These are phyloP conservation scores for Chydorus sphaericus DNA, from an alignment of 2,888 invertebrate genomes.

Conservation along the genomic window DNA sequence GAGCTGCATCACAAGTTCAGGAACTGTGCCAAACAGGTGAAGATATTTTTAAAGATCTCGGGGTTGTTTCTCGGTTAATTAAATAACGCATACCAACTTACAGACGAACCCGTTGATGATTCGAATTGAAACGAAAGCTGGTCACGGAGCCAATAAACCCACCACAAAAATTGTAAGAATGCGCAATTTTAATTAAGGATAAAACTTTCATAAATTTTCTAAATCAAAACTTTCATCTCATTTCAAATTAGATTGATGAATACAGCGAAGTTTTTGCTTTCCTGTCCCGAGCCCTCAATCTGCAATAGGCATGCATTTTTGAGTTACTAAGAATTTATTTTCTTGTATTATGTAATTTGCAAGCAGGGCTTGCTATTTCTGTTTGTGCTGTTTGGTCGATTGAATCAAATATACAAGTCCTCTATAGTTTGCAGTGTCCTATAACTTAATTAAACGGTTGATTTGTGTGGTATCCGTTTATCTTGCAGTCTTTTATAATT, in stretches of 20 bases:
- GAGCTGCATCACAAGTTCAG: constrained; percentile 65
- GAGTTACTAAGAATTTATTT: too few relatives aligned
- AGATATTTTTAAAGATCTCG: background rate
- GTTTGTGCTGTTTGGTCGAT: too few relatives aligned
- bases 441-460: too few relatives aligned
- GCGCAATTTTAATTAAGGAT: constrained; percentile 6
- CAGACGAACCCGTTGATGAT: constrained; percentile 73
- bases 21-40: constrained; percentile 38
- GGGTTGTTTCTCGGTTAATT: background rate
- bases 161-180: constrained; percentile 65
- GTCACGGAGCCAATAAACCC: constrained; percentile 94
- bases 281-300: constrained; percentile 49
- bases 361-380: too few relatives aligned
- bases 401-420: too few relatives aligned
- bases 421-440: too few relatives aligned
- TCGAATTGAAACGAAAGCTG: constrained; percentile 84
- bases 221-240: background rate
- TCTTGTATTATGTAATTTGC: too few relatives aligned
- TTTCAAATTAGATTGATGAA: constrained; percentile 64
- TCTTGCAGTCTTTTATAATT: too few relatives aligned
- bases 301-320: too few relatives aligned
- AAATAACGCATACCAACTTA: constrained; percentile 13
- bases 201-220: background rate
- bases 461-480: too few relatives aligned
- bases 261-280: constrained; percentile 78